Base-by-base conservation (phyloP, 37 sponge, comb jelly and placozoan genomes). In the Dysidea cf. avara region DNA sequence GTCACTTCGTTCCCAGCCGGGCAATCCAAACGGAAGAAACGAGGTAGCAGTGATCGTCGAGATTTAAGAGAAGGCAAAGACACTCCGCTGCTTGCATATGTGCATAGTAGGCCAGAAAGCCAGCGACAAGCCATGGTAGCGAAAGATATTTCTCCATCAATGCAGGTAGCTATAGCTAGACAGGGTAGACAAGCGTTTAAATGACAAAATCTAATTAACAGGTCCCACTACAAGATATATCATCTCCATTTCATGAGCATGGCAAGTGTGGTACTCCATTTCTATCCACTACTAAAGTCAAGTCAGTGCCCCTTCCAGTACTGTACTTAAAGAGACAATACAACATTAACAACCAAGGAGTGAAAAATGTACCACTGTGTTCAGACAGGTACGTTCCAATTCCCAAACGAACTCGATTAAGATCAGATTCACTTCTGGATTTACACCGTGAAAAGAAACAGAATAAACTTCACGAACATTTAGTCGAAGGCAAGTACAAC, bases 161-260 rank as follows among this genome's bases (percentile, higher is more conserved):
- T 43, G 46, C 46, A 43, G 9, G 46, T 43, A 43, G 46, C 46
- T 43, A 9, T 43, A 43, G 46, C 46, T 43, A 43, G 46, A 9
- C 9, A 43, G n/a, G n/a, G n/a, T n/a, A n/a, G n/a, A n/a, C n/a
- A n/a, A n/a, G n/a, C n/a, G n/a, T 43, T 12, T 43, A 43, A 12
- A 43, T 43, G 9, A 43, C 9, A 43, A 43, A 5, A 43, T 43
- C 9, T 12, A 12, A 43, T 56, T 56, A 26, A 56, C 7, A 83
- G 83, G 62, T 83, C 7, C 66, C 84, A 21, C 77, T 83, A 1
- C 76, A 76, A 29, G 62, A 70, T 0, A 56, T 83, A 14, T 51
- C 71, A 30, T n/a, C 84, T 13, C 34, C 66, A 1, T 30, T 35
- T 18, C 43, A 64, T 25, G 25, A 62, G 18, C 77, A 43, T 9